Evolutionary conservation across 2,113 vertebrate species (phyloP), one percentile per base, ranked within the genome.

Genomic region (Alectura lathami): DNA sequence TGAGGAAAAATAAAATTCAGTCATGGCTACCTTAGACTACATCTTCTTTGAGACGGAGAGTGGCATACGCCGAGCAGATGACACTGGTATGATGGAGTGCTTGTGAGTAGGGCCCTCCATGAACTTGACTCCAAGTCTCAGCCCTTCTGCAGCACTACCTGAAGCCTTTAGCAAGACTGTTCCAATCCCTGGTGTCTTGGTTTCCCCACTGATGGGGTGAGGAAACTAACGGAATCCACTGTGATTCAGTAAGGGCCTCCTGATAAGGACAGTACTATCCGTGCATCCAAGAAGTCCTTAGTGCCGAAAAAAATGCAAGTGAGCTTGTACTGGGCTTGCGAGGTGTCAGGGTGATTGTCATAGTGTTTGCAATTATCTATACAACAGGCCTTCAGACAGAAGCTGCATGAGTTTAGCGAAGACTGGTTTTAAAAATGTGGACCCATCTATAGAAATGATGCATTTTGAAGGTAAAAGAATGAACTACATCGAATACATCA

Each of bases 211-310:
- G 12, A 9, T 34, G 42, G 75, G 40, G 50, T 32, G 43, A 72
- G n/a, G 43, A 59, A 29, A 3, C 21, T 51, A 24, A 56, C 45
- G 1, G 0, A 73, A 50, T 22, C 47, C 0, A 0, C 0, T 5
- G 9, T 8, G 5, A 34, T 6, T 60, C 57, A 18, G 27, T 62
- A 42, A 66, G 20, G 36, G 11, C 32, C 27, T 57, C 42, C 42
- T 24, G 5, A 29, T 23, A 29, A 17, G 62, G 12, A 20, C 67
- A 45, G 48, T 42, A 54, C 57, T 11, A 20, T 9, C 10, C 9
- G 24, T 0, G 1, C 27, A 13, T 10, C 13, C 9, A 80, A 16
- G 83, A 80, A 6, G 7, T 27, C 32, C 30, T 14, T 53, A 9
- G 16, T 30, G 29, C 10, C 16, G 63, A 22, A 53, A 30, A 51